Percentiles rank a stretch among this genome's conserved stretches.
Evolutionary conservation across 2,113 vertebrate genomes (phyloP).

Genomic region (Brachypteracias leptosomus): DNA sequence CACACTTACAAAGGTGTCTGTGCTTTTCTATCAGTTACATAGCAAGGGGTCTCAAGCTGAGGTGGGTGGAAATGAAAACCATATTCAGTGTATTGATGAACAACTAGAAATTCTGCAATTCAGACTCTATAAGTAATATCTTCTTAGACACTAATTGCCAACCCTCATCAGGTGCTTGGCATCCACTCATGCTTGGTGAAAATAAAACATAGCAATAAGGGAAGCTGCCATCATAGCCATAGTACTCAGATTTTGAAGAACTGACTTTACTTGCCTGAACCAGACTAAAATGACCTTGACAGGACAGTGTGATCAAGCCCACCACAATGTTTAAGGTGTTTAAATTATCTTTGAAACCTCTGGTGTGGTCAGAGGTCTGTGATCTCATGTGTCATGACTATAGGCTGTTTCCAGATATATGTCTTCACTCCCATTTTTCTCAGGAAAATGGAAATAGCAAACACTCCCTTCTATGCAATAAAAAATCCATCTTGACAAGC

Average conservation of each 20-base stretch:
- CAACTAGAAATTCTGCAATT: background rate
- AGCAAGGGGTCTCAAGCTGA: background rate
- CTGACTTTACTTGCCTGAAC: background rate
- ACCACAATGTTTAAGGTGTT: background rate
- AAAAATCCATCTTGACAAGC: constrained; percentile 33
- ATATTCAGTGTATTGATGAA: background rate
- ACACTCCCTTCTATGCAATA: constrained; percentile 39
- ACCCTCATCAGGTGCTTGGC: background rate
- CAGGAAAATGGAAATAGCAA: constrained; percentile 45
- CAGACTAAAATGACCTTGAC: background rate
- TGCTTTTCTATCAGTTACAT: background rate
- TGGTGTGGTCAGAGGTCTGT: background rate
- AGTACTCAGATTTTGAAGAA: background rate
- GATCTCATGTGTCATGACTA: background rate
- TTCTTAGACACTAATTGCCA: background rate
- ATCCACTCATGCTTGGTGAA: background rate
- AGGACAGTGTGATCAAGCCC: background rate
- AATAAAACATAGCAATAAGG: background rate
- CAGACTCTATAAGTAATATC: background rate
- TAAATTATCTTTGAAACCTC: background rate
- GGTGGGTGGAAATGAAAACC: background rate
- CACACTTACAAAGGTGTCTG: background rate
- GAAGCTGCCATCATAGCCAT: background rate
- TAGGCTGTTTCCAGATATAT: constrained; percentile 9
- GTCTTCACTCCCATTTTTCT: constrained; percentile 1